Percentiles rank a stretch among this genome's conserved stretches.
Conservation (phyloP, 1,140 invertebrate genomes). For the Riptortus pedestris region DNA sequence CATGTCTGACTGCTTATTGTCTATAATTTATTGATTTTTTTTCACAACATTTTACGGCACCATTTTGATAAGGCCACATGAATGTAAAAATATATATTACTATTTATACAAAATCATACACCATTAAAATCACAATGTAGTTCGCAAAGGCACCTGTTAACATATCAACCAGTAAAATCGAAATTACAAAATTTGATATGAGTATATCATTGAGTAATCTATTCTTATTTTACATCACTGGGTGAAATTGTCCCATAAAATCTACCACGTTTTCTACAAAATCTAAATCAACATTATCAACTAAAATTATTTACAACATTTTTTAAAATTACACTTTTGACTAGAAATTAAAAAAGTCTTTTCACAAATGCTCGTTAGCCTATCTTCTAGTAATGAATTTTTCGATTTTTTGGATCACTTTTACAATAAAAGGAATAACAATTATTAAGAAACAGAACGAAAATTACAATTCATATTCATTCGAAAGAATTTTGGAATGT, state of each 20-base stretch:
- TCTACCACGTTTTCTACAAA: background rate
- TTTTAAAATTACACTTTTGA: slow-evolving; percentile 21
- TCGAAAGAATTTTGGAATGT: too few relatives aligned
- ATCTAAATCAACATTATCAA: slow-evolving; percentile 4
- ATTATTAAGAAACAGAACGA: too few relatives aligned
- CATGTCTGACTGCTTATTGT: slow-evolving; percentile 10
- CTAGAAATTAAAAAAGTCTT: slow-evolving; percentile 28
- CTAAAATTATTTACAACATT: background rate
- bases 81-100: background rate
- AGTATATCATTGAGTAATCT: background rate
- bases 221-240: background rate
- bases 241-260: background rate
- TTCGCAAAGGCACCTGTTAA: slow-evolving; percentile 11
- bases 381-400: background rate
- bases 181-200: background rate
- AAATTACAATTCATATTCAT: too few relatives aligned
- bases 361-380: background rate
- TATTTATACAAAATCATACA: background rate
- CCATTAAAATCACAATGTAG: slow-evolving; percentile 4
- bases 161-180: slow-evolving; percentile 1
- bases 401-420: background rate
- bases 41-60: slow-evolving; percentile 15
- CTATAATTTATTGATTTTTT: slow-evolving; percentile 8
- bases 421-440: background rate
- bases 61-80: slow-evolving; percentile 4